phyloP scores from a whole-genome alignment of 2,113 vertebrate genomes.

The Scortum barcoo region DNA sequence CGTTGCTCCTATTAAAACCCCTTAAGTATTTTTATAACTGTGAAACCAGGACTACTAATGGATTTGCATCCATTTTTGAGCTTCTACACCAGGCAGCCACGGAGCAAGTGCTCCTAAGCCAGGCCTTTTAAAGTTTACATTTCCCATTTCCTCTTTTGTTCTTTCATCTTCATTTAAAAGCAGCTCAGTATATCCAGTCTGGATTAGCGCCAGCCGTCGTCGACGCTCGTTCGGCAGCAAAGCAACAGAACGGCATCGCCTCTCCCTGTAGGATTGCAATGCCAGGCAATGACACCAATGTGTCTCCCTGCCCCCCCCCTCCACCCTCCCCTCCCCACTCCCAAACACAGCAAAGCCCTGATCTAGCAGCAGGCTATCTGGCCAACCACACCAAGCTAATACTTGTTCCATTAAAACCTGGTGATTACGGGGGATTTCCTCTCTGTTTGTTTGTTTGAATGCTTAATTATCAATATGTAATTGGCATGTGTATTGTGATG shows the following conservation, averaged over 20 bases:
- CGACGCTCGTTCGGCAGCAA: constrained; percentile 52
- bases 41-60: constrained; percentile 83
- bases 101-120: constrained; percentile 76
- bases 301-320: constrained; percentile 24
- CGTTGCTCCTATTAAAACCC: constrained; percentile 82
- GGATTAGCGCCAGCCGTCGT: constrained; percentile 80
- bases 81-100: constrained; percentile 40
- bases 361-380: constrained; percentile 77
- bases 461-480: constrained; percentile 82
- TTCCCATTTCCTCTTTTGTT: constrained; percentile 80
- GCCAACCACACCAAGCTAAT: constrained; percentile 73
- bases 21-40: constrained; percentile 87
- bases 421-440: constrained; percentile 80
- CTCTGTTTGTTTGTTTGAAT: constrained; percentile 81
- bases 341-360: constrained; percentile 62
- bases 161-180: constrained; percentile 82
- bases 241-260: constrained; percentile 50
- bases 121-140: constrained; percentile 81
- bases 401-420: constrained; percentile 80
- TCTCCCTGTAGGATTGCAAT: constrained; percentile 79
- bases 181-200: constrained; percentile 79
- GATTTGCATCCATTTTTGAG: constrained; percentile 84
- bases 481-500: constrained; percentile 73
- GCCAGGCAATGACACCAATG: constrained; percentile 80
- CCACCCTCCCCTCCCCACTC: no score